Conservation (phyloP, 2,113 vertebrate species). For the Leptocoma aspasia region DNA sequence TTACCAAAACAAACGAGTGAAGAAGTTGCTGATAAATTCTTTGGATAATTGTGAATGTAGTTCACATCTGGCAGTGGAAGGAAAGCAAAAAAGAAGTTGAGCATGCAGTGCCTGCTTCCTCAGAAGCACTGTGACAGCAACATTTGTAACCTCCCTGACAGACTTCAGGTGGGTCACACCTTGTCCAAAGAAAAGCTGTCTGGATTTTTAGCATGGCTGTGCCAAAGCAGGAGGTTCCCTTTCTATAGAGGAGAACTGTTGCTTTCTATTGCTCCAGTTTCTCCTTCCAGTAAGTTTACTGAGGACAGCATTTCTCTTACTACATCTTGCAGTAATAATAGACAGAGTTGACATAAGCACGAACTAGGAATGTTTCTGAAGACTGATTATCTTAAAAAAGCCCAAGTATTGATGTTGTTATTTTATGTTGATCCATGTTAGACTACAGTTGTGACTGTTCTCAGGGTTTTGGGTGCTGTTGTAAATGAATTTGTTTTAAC, state of each 20-base stretch:
- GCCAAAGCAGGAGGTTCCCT: background rate
- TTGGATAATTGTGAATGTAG: background rate
- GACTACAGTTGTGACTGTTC: background rate
- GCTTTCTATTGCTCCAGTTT: background rate
- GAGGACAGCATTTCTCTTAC: background rate
- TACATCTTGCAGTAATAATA: background rate
- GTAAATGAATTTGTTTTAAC: background rate
- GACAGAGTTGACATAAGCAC: background rate
- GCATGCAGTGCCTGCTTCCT: background rate
- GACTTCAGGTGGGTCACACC: background rate
- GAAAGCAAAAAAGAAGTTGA: background rate
- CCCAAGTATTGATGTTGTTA: background rate
- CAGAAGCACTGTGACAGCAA: background rate
- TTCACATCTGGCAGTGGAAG: background rate
- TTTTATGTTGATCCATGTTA: background rate
- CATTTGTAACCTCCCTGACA: background rate
- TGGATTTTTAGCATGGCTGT: background rate
- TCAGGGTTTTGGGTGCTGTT: background rate
- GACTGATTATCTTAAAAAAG: background rate
- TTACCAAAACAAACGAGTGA: background rate
- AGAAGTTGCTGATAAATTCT: background rate
- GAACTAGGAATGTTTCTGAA: background rate
- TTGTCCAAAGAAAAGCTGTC: background rate
- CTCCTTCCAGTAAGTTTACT: background rate
- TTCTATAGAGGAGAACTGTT: background rate